Evolutionary conservation across 2,888 invertebrate species (phyloP).

Genomic region (Poecilobothrus nobilitatus): DNA sequence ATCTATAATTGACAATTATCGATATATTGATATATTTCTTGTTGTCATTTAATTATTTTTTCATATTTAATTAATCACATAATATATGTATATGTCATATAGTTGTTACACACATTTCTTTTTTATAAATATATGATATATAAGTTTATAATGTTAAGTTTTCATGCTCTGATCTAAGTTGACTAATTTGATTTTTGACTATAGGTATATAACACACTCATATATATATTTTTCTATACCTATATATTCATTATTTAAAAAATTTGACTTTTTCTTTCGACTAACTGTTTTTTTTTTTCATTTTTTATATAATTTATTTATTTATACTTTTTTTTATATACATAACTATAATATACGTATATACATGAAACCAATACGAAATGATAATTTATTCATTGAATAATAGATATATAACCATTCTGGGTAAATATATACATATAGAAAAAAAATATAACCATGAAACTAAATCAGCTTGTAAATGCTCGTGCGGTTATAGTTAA

Average conservation of each 20-base stretch:
- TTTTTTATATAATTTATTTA: not conserved
- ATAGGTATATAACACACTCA: no score
- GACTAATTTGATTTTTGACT: not conserved
- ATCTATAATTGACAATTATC: not conserved
- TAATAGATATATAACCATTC: no score
- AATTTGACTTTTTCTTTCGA: not conserved
- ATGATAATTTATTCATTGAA: no score
- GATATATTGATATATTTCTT: no score
- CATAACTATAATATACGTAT: no score
- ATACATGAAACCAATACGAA: no score
- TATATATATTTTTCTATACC: not conserved
- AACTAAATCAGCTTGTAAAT: conserved; percentile 3
- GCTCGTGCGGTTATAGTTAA: not conserved
- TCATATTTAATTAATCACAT: not conserved
- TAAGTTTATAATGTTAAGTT: not conserved
- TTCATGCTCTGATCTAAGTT: not conserved
- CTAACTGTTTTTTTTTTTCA: not conserved
- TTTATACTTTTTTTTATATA: not conserved
- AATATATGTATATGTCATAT: not conserved
- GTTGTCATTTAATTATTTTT: not conserved
- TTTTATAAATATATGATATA: not conserved
- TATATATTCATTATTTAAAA: not conserved
- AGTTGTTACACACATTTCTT: not conserved
- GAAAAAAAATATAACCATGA: not conserved
- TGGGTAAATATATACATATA: not conserved